Conservation (phyloP, 1,140 invertebrate genomes). For the Batillaria attramentaria region DNA sequence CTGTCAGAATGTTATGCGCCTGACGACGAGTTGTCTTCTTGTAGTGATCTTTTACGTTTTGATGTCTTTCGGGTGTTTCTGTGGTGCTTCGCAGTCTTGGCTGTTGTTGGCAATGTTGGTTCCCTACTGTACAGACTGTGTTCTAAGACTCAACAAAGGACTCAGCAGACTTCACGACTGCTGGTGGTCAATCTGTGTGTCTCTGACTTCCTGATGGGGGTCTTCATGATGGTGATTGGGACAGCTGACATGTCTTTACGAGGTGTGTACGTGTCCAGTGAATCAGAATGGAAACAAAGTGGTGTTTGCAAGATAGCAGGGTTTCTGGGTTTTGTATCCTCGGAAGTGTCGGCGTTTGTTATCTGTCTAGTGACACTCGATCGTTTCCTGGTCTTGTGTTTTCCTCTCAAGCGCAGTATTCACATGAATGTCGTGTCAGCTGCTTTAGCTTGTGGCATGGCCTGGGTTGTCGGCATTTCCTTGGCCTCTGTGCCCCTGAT, state of each 20-base stretch:
- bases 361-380: too few species aligned
- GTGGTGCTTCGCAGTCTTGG: conserved; percentile 44
- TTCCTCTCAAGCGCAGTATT: conserved; percentile 47
- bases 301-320: conserved; percentile 51
- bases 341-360: too few species aligned
- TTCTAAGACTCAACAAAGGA: too few species aligned
- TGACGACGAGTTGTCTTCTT: conserved; percentile 48
- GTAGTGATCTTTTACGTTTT: too few species aligned
- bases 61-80: conserved; percentile 38
- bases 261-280: conserved; percentile 53
- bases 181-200: conserved; percentile 52
- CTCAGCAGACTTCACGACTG: conserved; percentile 20
- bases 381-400: conserved; percentile 53
- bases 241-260: conserved; percentile 52
- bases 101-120: conserved; percentile 45
- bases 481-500: conserved; percentile 26
- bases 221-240: conserved; percentile 62
- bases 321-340: conserved; percentile 50
- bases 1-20: conserved; percentile 42
- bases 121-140: conserved; percentile 39
- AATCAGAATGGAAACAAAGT: conserved; percentile 52
- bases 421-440: conserved; percentile 33
- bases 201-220: conserved; percentile 61
- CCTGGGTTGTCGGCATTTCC: conserved; percentile 33
- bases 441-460: background rate